These are phyloP conservation scores for Oxyruncus cristatus DNA, from an alignment of 2,113 vertebrate genomes.

Conservation along the genomic window DNA sequence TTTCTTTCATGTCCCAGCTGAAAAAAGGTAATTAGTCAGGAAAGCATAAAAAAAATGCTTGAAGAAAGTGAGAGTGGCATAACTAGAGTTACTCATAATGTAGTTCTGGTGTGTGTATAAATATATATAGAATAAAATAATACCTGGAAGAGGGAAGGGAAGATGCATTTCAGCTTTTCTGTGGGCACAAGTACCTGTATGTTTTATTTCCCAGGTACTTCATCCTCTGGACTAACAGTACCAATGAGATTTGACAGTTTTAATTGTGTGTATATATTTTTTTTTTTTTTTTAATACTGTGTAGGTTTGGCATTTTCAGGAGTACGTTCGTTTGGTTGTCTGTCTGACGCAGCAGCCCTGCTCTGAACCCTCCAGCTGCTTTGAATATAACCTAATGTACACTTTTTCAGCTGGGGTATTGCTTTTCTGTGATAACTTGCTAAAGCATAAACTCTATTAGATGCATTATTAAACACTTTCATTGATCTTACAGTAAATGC, in stretches of 20 bases:
- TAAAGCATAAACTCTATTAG: background rate
- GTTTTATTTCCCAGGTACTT: background rate
- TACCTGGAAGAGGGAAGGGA: background rate
- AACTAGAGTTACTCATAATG: background rate
- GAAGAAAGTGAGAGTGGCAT: background rate
- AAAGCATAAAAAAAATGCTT: background rate
- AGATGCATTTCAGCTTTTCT: background rate
- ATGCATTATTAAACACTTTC: constrained; percentile 15
- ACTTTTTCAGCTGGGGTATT: background rate
- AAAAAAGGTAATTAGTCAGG: background rate
- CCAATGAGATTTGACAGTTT: background rate
- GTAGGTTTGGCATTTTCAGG: background rate
- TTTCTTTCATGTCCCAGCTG: background rate
- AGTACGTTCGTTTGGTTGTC: background rate
- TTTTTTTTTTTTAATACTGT: background rate
- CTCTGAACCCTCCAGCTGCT: background rate
- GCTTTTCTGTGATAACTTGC: background rate
- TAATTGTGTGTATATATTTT: background rate
- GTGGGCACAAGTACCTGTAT: background rate
- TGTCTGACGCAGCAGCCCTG: background rate
- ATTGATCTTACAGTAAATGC: constrained; percentile 17
- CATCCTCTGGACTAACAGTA: background rate
- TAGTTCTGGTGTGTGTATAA: background rate
- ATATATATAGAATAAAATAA: background rate
- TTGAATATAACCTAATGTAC: background rate